Conservation (phyloP, 1,140 invertebrate species). For the Steinernema feltiae region DNA sequence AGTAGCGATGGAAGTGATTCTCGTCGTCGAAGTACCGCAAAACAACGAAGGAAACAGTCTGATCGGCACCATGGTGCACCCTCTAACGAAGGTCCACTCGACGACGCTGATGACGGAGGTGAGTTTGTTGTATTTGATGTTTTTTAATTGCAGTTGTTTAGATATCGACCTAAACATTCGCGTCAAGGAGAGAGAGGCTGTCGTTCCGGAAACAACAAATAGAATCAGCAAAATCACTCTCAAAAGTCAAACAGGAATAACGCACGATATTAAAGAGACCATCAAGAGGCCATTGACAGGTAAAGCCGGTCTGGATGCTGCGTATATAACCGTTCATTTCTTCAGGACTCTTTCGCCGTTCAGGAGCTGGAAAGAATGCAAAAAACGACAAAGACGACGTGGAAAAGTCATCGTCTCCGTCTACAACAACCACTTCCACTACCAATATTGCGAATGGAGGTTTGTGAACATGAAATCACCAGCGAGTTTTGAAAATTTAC, state of each 20-base stretch:
- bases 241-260: neutral
- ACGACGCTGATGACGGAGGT: slow-evolving; percentile 2
- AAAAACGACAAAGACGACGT: neutral
- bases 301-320: neutral
- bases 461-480: neutral
- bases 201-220: neutral
- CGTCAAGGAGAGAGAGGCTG: slow-evolving; percentile 8
- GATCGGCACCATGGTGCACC: neutral
- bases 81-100: neutral
- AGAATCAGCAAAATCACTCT: neutral
- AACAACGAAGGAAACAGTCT: neutral
- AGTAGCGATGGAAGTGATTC: neutral
- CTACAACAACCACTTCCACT: neutral
- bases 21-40: neutral
- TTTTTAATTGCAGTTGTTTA: neutral
- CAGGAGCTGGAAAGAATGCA: neutral
- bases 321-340: neutral
- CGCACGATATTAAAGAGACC: slow-evolving; percentile 9
- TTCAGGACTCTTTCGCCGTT: neutral
- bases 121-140: neutral
- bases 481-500: neutral
- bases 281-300: slow-evolving; percentile 6
- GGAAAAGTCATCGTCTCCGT: neutral
- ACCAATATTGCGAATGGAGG: neutral
- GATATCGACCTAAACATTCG: slow-evolving; percentile 13